These are phyloP conservation scores for Cynodonichthys magdalenae DNA, from an alignment of 2,797 vertebrate genomes.

Conservation along the genomic window DNA sequence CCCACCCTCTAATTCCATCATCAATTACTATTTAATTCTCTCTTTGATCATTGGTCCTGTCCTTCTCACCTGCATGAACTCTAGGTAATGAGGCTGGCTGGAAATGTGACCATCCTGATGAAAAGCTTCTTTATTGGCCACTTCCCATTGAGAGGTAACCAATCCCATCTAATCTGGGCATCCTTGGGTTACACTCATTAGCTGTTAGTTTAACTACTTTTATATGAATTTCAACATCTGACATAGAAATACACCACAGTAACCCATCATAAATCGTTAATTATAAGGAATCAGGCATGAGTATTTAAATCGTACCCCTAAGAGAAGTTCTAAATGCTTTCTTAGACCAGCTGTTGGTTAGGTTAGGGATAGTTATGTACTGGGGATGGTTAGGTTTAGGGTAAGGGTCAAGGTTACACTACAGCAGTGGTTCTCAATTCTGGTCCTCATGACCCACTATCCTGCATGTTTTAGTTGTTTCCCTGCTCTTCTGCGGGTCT, in stretches of 20 bases:
- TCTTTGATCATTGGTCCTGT: slow-evolving; percentile 45
- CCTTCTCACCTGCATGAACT: slow-evolving; percentile 32
- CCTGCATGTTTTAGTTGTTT: no score
- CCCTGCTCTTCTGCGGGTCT: no score
- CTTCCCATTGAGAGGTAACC: not conserved
- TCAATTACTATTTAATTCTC: slow-evolving; percentile 58
- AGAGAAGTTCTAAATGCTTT: slow-evolving; percentile 10
- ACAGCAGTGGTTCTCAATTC: no score
- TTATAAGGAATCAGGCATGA: slow-evolving; percentile 25
- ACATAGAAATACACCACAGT: slow-evolving; percentile 16
- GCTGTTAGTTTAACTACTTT: slow-evolving; percentile 7
- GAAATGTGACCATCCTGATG: slow-evolving; percentile 32
- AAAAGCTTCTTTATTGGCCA: slow-evolving; percentile 14
- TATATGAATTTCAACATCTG: slow-evolving; percentile 9
- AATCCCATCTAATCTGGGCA: slow-evolving; percentile 6
- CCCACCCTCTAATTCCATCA: slow-evolving; percentile 53
- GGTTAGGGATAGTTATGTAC: no score
- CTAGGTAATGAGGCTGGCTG: slow-evolving; percentile 4
- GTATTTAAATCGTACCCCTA: slow-evolving; percentile 23
- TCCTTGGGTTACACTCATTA: slow-evolving; percentile 11
- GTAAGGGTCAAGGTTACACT: no score
- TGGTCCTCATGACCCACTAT: no score
- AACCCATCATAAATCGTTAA: slow-evolving; percentile 32
- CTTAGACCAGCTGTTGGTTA: not conserved
- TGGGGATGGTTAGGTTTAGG: no score